Evolutionary conservation across 30 jellyfish, hydroid and myxozoan genomes (phyloP), one percentile per base, ranked within the genome.

Genomic region (Phacellophora camtschatica): DNA sequence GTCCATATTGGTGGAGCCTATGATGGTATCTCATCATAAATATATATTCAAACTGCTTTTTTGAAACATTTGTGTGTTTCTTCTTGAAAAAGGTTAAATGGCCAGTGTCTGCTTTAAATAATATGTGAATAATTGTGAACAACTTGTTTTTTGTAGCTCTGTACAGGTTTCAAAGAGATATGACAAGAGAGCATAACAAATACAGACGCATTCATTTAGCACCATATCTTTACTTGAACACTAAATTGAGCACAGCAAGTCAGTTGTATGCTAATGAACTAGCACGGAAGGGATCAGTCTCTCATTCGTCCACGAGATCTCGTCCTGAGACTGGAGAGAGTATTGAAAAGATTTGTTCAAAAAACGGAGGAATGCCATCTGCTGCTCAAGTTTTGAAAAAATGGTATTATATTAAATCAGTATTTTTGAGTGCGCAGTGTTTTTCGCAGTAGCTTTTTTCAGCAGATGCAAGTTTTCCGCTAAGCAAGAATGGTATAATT

Each of bases 301-400:
- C 83, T 9, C 99, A 93, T 70, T 93, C 99, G 1, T 77, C 94
- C 3, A 77, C 75, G 41, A 59, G 54, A 34, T 20, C 56, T 24
- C 69, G 99, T 13, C 96, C 95, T 7, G 87, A 76, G 3, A 81
- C 65, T 61, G 99, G 99, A 13, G 99, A 93, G 51, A 87, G 99
- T 45, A 94, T 93, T 31, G 97, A 88, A 29, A 96, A 86, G 70
- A 20, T 93, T 73, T 93, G 99, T 42, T 42, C 96, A 5, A 58
- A 74, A 25, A 96, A 57, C 28, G 96, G 88, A 8, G 95, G 82
- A 30, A 71, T 93, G 66, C 99, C 99, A 4, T 9, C 96, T 77
- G 96, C 99, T 0, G 33, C 67, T 10, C 89, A 93, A 32, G 88
- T 93, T 5, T 83, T 93, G 24, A 69, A 74, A 34, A 86, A 79